A percentile compares a stretch with the other conserved stretches of the same genome.
These are phyloP conservation scores for Lochmaea crataegi DNA, from an alignment of 2,888 invertebrate species.

Conservation along the genomic window DNA sequence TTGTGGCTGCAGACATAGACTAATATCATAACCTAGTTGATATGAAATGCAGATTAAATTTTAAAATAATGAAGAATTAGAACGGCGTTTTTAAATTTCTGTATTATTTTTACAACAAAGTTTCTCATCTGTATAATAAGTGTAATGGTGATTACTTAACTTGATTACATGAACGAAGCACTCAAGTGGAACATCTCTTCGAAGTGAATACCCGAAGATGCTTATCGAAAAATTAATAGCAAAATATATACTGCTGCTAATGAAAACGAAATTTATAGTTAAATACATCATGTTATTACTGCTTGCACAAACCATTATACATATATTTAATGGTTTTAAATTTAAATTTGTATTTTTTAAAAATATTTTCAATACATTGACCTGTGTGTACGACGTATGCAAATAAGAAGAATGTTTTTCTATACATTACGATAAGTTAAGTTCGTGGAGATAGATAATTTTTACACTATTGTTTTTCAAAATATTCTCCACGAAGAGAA, in stretches of 20 bases:
- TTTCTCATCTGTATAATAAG: conserved; percentile 2
- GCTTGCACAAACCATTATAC: background rate
- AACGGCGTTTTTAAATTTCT: background rate
- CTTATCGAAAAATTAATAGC: background rate
- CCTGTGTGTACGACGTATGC: too few relatives aligned
- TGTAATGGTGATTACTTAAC: conserved; percentile 1
- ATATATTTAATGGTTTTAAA: background rate
- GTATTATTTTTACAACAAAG: background rate
- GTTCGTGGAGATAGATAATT: too few relatives aligned
- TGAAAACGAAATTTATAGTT: background rate
- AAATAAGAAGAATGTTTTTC: too few relatives aligned
- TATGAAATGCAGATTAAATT: too few relatives aligned
- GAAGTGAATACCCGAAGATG: background rate
- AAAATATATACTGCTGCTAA: background rate
- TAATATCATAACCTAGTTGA: too few relatives aligned
- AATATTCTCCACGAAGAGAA: too few relatives aligned
- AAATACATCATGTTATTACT: background rate
- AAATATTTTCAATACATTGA: background rate
- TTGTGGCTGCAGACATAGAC: too few relatives aligned
- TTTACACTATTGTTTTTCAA: too few relatives aligned
- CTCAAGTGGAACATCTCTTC: background rate
- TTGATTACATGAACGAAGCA: background rate
- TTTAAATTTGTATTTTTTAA: background rate
- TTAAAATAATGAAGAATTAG: background rate
- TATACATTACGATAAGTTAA: too few relatives aligned